Percentiles rank a stretch among this genome's conserved stretches.
Evolutionary conservation across 2,888 invertebrate genomes (phyloP).

Genomic region (Pachliopta kotzebuea): DNA sequence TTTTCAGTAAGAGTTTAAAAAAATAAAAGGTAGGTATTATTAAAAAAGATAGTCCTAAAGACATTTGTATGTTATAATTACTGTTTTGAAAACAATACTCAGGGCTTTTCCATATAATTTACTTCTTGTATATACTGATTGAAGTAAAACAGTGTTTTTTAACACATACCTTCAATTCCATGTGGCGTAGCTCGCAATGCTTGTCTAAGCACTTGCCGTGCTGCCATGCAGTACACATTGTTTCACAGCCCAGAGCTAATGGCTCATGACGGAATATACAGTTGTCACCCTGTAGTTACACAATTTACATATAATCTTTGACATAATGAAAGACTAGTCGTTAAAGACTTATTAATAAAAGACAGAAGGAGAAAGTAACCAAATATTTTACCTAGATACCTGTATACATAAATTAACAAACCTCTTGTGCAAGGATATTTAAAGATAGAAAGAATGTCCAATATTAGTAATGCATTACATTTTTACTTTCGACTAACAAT

Average conservation of each 20-base stretch:
- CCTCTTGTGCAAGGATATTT: constrained; percentile 14
- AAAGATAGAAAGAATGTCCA: constrained; percentile 12
- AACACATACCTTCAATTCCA: constrained; percentile 87
- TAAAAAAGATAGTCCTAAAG: no score
- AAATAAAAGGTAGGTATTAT: no score
- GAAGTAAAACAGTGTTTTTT: neutral
- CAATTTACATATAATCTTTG: neutral
- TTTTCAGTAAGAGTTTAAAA: no score
- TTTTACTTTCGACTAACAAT: neutral
- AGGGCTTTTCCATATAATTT: no score
- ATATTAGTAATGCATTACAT: constrained; percentile 1
- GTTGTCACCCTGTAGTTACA: constrained; percentile 83
- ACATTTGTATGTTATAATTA: no score
- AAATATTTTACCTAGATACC: constrained; percentile 17
- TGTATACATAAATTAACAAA: constrained; percentile 19
- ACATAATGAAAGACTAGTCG: no score
- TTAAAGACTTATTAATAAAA: neutral
- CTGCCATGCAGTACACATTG: constrained; percentile 90
- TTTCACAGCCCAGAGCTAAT: constrained; percentile 90
- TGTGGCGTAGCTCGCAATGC: constrained; percentile 90
- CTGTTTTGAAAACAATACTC: no score
- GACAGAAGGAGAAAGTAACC: neutral
- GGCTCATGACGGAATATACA: constrained; percentile 93
- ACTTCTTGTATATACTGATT: no score
- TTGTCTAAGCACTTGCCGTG: constrained; percentile 89